Conservation (phyloP, 2,888 invertebrate species). For the Dasypogon diadema region DNA sequence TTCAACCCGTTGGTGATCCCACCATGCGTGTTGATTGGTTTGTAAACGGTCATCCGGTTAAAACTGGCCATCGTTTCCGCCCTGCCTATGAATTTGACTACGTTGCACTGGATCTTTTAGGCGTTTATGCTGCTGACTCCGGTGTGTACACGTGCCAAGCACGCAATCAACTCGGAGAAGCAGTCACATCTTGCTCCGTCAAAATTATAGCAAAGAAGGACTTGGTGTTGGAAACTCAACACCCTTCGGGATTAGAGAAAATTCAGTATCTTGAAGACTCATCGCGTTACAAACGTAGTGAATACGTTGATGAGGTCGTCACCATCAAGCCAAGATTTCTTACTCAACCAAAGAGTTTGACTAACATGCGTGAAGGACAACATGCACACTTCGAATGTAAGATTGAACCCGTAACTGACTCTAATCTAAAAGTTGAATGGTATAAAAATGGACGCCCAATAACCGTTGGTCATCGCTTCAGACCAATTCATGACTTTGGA, state of each 20-base stretch:
- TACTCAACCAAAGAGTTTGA: slow-evolving; percentile 87
- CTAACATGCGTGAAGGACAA: slow-evolving; percentile 87
- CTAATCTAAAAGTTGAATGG: slow-evolving; percentile 97
- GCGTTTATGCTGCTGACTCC: slow-evolving; percentile 97
- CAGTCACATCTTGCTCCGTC: slow-evolving; percentile 91
- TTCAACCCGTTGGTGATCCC: slow-evolving; percentile 92
- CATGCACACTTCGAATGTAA: slow-evolving; percentile 98
- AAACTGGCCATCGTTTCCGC: slow-evolving; percentile 93
- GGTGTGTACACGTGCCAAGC: slow-evolving; percentile 97
- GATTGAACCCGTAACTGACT: slow-evolving; percentile 95
- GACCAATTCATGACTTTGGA: slow-evolving; percentile 98
- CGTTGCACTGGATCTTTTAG: slow-evolving; percentile 94
- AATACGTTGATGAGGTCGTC: slow-evolving; percentile 85
- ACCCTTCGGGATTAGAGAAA: slow-evolving; percentile 91
- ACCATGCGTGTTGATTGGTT: slow-evolving; percentile 96
- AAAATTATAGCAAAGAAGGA: slow-evolving; percentile 91
- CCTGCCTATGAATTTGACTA: slow-evolving; percentile 98
- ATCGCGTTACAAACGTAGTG: slow-evolving; percentile 85
- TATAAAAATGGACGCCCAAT: slow-evolving; percentile 94
- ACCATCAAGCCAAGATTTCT: slow-evolving; percentile 86
- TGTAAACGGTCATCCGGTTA: slow-evolving; percentile 92
- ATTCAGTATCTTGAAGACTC: slow-evolving; percentile 92
- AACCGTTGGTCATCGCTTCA: slow-evolving; percentile 93
- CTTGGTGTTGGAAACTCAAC: slow-evolving; percentile 87
- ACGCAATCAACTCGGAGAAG: slow-evolving; percentile 93